Base-by-base conservation (phyloP, 2,797 vertebrate genomes). In the Gallinago nigripennis region DNA sequence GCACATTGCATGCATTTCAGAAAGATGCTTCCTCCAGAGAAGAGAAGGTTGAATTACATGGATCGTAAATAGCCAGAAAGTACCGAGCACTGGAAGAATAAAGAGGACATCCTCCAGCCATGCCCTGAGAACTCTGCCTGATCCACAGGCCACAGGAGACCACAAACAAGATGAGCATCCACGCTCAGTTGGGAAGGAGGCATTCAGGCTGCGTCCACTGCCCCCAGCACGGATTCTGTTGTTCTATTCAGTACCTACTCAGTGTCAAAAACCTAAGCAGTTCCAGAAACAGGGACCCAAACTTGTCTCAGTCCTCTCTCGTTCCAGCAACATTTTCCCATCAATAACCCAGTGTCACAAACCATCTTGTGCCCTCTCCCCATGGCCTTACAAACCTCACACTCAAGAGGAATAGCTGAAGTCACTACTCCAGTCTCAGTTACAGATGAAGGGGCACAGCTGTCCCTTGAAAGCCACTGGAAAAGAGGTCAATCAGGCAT, bases 71-170 rank as follows among this genome's bases (percentile, higher is more conserved):
- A 61, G 53, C 8, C 41, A 73, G 50, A 72, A 77, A 31, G 13
- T 53, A 33, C 31, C 21, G 15, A 75, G 25, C 24, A 17, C 0
- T 48, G 24, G 6, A 13, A 78, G 8, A 71, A 81, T 1, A 4
- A 85, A 57, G 12, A 64, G 35, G 19, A 43, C 7, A 5, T 50
- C 39, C 28, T 65, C 45, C 58, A 83, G 24, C 16, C 48, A 57
- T 37, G 12, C 7, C 31, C 12, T 25, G 45, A 10, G 5, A 39
- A 8, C 43, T 63, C 33, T 6, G n/a, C 0, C 0, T 61, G 41
- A 75, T 24, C 60, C 53, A 33, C 3, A 18, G n/a, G 17, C 9
- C 25, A n/a, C 66, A 54, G 25, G 10, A 73, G 28, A 73, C 28
- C 15, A 37, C 19, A 27, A 30, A 33, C 23, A 37, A 78, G 18